These are phyloP conservation scores for Mechanitis mazaeus DNA, from an alignment of 2,888 invertebrate species.

Conservation along the genomic window DNA sequence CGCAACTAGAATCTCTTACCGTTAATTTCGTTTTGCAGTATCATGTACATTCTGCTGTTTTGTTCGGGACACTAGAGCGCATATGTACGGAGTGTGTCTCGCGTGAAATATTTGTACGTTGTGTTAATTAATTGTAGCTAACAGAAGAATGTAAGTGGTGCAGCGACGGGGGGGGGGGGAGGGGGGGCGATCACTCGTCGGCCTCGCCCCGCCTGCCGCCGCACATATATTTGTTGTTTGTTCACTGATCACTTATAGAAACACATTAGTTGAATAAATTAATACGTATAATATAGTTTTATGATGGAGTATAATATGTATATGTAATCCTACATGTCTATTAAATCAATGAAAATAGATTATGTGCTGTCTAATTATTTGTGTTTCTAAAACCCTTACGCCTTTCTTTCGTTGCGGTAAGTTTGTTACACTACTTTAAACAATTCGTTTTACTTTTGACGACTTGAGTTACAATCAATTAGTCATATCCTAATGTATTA, in stretches of 20 bases:
- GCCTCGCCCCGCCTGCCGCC: constrained; percentile 14
- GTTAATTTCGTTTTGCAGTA: constrained; percentile 2
- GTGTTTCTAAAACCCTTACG: neutral
- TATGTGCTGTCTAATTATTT: constrained; percentile 51
- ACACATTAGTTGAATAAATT: constrained; percentile 71
- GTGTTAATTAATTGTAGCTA: constrained; percentile 56
- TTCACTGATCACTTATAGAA: constrained; percentile 69
- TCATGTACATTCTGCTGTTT: constrained; percentile 7
- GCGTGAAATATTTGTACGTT: constrained; percentile 38
- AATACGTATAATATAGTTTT: constrained; percentile 74
- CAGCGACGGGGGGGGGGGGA: constrained; percentile 10
- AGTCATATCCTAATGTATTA: no score
- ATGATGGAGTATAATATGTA: constrained; percentile 74
- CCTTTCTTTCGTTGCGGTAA: no score
- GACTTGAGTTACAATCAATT: no score
- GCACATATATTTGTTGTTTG: constrained; percentile 57
- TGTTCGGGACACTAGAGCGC: no score
- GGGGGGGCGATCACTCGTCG: constrained; percentile 20
- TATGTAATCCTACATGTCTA: constrained; percentile 77
- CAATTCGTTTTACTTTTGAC: neutral
- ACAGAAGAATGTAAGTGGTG: constrained; percentile 40
- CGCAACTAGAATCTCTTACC: constrained; percentile 12
- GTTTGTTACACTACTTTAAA: neutral
- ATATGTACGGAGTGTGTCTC: constrained; percentile 23
- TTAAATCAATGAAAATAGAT: constrained; percentile 76